Evolutionary conservation across 1,140 invertebrate genomes (phyloP), one percentile per base, ranked within the genome.

Genomic region (Drosophila setifemur): DNA sequence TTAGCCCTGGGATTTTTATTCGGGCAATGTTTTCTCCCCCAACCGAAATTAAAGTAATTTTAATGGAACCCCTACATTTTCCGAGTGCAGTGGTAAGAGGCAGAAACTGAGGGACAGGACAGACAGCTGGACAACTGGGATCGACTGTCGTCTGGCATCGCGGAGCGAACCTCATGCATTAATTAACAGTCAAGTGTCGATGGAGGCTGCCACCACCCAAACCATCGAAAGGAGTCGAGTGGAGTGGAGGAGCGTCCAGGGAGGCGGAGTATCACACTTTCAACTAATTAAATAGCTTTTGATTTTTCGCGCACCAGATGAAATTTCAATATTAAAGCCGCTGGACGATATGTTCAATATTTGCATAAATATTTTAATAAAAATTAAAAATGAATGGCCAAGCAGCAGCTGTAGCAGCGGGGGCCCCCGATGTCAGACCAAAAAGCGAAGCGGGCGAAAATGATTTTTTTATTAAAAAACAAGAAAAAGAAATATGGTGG

Each of bases 341-440:
- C 21, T 31, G 29, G 50, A 47, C 26, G 19, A 85, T 85, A 85
- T 85, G 79, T 79, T 85, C 79, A 85, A 85, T 85, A 85, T 86
- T 85, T 85, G 79, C 79, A 85, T 85, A 85, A 85, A 85, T 85
- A 85, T 85, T 86, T 85, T 86, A 79, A 85, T 86, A 85, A 85
- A 79, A 85, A 85, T 85, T 85, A 85, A 86, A 85, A 85, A 85
- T 75, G 75, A 86, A 85, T 86, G 73, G 43, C 55, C 63, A 73
- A 67, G 63, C 57, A 61, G 53, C 40, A 55, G 52, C 47, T 12
- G 14, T 12, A 33, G 50, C 48, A 49, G 40, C 33, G 55, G 21
- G 52, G 21, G 14, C n/a, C 33, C 33, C 14, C 25, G 43, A 19
- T 29, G 14, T 25, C 57, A 31, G 43, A 44, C 44, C 31, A 28